phyloP scores from a whole-genome alignment of 1,140 invertebrate species.

The Nilaparvata lugens region DNA sequence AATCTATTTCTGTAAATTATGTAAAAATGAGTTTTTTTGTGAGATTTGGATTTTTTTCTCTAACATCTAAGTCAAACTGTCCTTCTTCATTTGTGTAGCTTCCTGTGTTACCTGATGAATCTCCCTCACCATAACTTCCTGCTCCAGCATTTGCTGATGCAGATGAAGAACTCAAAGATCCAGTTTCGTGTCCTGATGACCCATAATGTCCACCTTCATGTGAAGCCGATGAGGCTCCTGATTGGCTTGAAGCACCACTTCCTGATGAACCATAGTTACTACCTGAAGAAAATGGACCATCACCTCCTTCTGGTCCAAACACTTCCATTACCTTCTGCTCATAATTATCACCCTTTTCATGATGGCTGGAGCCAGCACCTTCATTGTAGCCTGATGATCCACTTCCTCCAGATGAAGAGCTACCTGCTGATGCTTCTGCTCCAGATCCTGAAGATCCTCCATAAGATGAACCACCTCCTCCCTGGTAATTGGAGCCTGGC shows the following conservation, averaged over 20 bases:
- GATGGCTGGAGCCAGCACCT: background rate
- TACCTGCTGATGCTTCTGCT: background rate
- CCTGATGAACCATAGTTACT: background rate
- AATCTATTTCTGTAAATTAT: too few relatives aligned
- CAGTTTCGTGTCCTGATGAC: background rate
- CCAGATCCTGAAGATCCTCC: background rate
- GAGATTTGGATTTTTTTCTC: too few relatives aligned
- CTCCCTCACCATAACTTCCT: too few relatives aligned
- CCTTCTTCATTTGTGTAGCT: too few relatives aligned
- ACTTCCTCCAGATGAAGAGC: background rate
- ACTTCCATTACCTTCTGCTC: background rate
- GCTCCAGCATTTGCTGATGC: background rate
- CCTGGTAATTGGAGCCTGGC: background rate
- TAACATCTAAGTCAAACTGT: too few relatives aligned
- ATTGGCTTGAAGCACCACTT: background rate
- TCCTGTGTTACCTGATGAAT: too few relatives aligned
- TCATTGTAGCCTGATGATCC: background rate
- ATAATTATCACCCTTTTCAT: too few relatives aligned
- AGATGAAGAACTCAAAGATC: background rate
- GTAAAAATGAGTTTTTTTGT: too few relatives aligned
- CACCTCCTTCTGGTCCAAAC: background rate
- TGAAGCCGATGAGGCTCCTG: constrained; percentile 4
- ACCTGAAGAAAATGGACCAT: background rate
- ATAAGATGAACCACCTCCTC: background rate
- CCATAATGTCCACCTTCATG: background rate